Base-by-base conservation (phyloP, 2,888 invertebrate genomes). In the Acanthosepion lycidas region DNA sequence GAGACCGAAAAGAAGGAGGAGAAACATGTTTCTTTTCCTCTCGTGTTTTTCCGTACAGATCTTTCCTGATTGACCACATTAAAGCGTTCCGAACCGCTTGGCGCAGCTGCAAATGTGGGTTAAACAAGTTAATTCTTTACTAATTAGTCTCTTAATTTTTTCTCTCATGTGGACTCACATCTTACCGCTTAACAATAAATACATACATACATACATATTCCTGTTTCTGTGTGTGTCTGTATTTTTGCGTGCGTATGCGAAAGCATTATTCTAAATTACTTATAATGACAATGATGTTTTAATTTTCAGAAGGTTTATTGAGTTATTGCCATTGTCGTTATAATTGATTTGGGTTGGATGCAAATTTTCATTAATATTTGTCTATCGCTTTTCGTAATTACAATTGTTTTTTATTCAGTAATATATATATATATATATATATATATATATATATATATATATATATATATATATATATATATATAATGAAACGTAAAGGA, bases 51-150 rank as follows among this genome's bases (percentile, higher is more conserved):
- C 78, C 12, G n/a, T 78, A 78, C n/a, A 78, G 28, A 78, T 78
- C 6, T 78, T 78, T 78, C n/a, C 28, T 78, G 78, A n/a, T 78
- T 78, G 78, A 78, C 78, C 78, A 78, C n/a, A 78, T n/a, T n/a
- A 78, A 78, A 78, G 28, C 23, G 6, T 26, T 26, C 28, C 18
- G 23, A 28, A 64, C 28, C n/a, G n/a, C 9, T 78, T 78, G 78
- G n/a, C n/a, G 78, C 78, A 78, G 78, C 78, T 78, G 78, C 78
- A 78, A 78, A 28, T 78, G 78, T 78, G n/a, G 64, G 78, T 78
- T 78, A 78, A 78, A 28, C 78, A 28, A 78, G n/a, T 78, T 28
- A 78, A 78, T 78, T 78, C 78, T n/a, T 9, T n/a, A 78, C 28
- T n/a, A 78, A 78, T 78, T 78, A n/a, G 28, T 78, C 12, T n/a